phyloP scores from a whole-genome alignment of 35 echinoderm and acorn worm species.

The Diadema setosum region DNA sequence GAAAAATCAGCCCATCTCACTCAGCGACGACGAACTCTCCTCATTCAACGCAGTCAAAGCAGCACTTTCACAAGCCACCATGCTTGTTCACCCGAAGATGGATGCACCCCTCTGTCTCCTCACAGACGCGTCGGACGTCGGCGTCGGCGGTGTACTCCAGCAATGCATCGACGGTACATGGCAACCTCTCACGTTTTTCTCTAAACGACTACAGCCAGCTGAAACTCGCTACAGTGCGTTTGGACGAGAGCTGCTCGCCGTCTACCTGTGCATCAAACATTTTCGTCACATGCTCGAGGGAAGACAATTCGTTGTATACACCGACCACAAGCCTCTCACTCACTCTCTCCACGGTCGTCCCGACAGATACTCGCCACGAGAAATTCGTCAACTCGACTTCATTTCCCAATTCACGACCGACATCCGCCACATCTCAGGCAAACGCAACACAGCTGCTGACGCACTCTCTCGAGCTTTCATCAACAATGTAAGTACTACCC shows the following conservation, averaged over 20 bases:
- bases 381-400: conserved; percentile 26
- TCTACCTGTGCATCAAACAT: conserved; percentile 2
- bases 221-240: conserved; percentile 56
- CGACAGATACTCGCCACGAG: conserved; percentile 25
- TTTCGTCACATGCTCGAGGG: conserved; percentile 21
- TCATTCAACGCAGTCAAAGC: too few relatives aligned
- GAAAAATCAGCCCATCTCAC: too few relatives aligned
- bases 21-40: too few relatives aligned
- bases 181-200: conserved; percentile 61
- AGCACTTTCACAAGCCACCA: too few relatives aligned
- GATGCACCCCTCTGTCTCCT: too few relatives aligned
- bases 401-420: background rate
- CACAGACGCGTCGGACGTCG: too few relatives aligned
- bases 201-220: conserved; percentile 12
- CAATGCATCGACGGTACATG: background rate
- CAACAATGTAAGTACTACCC: too few relatives aligned
- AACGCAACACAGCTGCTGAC: conserved; percentile 8
- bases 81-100: too few relatives aligned
- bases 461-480: background rate
- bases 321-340: background rate
- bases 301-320: background rate
- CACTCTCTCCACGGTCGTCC: background rate
- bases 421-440: too few relatives aligned
- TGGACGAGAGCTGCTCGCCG: conserved; percentile 25
- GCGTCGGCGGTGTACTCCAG: too few relatives aligned